These are phyloP conservation scores for Luffia ferchaultella DNA, from an alignment of 2,888 invertebrate genomes.

Conservation along the genomic window DNA sequence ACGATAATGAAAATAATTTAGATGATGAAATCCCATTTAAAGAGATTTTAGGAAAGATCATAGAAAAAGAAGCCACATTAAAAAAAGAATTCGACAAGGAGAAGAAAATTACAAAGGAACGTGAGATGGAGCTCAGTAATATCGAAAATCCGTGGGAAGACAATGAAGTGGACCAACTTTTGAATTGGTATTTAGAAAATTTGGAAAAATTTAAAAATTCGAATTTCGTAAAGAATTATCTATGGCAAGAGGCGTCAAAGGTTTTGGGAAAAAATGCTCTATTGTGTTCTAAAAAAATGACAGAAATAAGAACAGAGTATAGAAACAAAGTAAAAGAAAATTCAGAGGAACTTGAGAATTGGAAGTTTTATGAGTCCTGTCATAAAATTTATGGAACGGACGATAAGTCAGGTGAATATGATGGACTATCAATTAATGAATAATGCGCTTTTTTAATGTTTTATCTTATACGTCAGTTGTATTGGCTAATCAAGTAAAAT, in stretches of 20 bases:
- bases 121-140: slow-evolving; percentile 20
- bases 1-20: slow-evolving; percentile 22
- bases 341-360: slow-evolving; percentile 28
- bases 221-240: slow-evolving; percentile 40
- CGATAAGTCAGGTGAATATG: slow-evolving; percentile 21
- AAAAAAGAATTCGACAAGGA: slow-evolving; percentile 12
- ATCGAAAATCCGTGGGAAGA: slow-evolving; percentile 35
- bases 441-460: neutral
- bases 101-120: slow-evolving; percentile 22
- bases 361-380: slow-evolving; percentile 45
- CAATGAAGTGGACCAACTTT: slow-evolving; percentile 33
- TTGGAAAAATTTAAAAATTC: slow-evolving; percentile 55
- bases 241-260: slow-evolving; percentile 45
- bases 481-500: neutral
- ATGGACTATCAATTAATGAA: neutral
- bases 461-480: neutral
- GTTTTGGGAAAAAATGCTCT: slow-evolving; percentile 40
- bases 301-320: slow-evolving; percentile 43
- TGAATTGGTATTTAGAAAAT: slow-evolving; percentile 48
- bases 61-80: slow-evolving; percentile 29
- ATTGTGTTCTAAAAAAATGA: slow-evolving; percentile 51
- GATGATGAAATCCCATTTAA: slow-evolving; percentile 22
- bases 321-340: slow-evolving; percentile 41
- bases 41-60: slow-evolving; percentile 30
- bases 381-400: slow-evolving; percentile 56